Evolutionary conservation across 1,140 invertebrate species (phyloP), one percentile per base, ranked within the genome.

Genomic region (Drosophila pruinosa): DNA sequence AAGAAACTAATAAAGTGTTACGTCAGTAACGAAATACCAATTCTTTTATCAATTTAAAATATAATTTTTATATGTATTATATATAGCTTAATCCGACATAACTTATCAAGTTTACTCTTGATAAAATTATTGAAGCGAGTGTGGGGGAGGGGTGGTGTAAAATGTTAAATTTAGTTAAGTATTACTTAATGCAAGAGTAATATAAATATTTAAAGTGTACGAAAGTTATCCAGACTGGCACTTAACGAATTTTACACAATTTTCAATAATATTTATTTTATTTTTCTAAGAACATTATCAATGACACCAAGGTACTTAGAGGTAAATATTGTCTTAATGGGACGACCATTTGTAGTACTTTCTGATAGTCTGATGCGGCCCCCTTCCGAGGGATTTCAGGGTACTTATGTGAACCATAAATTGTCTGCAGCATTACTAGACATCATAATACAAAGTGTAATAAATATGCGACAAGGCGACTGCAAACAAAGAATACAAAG

Each of bases 391-490:
- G 45, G n/a, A 52, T 34, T 34, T 52, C 6, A 1, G 15, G 47
- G 24, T 65, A 34, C 43, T 76, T 68, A 41, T 56, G 41, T 45
- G 50, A 22, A 41, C 41, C 82, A 77, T 85, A 86, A 85, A 85
- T 88, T 86, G 81, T 81, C 81, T 71, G 73, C 73, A 67, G 73
- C 10, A 68, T 64, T 70, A 67, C 61, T 77, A 86, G 82, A 85
- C 82, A 81, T 85, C 82, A 77, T 74, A 85, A 81, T 81, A 77
- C 65, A 77, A 74, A 68, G 69, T 72, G 73, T 71, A 86, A 85
- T 85, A 85, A 85, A 85, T 86, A 86, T 70, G 73, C 61, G 77
- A 61, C 34, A 61, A 53, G 67, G 50, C 67, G 41, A 54, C 48
- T 63, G 67, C 67, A 63, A 70, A 70, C 21, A 69, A 6, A 58